Evolutionary conservation across 2,113 vertebrate species (phyloP), one percentile per base, ranked within the genome.

Genomic region (Thymallus thymallus): DNA sequence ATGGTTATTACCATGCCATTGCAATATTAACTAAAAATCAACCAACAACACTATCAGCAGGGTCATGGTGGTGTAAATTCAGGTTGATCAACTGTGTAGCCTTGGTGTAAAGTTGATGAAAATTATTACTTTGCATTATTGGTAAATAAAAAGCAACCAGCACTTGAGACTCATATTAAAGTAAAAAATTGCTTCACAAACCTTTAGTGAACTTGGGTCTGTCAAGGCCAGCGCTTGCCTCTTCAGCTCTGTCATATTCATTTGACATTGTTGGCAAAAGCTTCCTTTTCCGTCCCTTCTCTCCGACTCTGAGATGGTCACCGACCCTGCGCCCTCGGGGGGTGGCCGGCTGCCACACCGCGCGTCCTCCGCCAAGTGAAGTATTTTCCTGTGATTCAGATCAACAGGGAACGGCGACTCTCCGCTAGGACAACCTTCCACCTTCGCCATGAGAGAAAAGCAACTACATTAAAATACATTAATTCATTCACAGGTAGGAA

Each of bases 271-370:
- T 66, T 88, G 92, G 90, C 96, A 98, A 85, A 94, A 92, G 74
- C 90, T 90, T 41, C 92, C 90, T 60, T 90, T 92, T 20, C 89
- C 88, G 0, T 86, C 76, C 20, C 81, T 80, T 35, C 86, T 74
- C 82, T 94, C 90, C 64, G 87, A 91, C 84, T 96, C 95, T 0
- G 89, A 72, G 73, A 92, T 87, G 79, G 91, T 87, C 73, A 92
- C 91, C 7, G 95, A 94, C 20, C 95, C 95, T 2, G 96, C 95
- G 76, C 96, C 96, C 87, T 98, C 96, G 6, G 96, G 96, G 23
- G 96, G 86, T 45, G 96, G 96, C 64, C 96, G 95, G 90, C 92
- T 92, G 88, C 94, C 90, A 79, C 94, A 94, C 1, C 92, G 86
- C 78, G 92, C 91, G 80, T 94, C 94, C 76, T 94, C 93, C 58